phyloP scores from a whole-genome alignment of 1,140 invertebrate genomes.

The Pteromalus puparum region DNA sequence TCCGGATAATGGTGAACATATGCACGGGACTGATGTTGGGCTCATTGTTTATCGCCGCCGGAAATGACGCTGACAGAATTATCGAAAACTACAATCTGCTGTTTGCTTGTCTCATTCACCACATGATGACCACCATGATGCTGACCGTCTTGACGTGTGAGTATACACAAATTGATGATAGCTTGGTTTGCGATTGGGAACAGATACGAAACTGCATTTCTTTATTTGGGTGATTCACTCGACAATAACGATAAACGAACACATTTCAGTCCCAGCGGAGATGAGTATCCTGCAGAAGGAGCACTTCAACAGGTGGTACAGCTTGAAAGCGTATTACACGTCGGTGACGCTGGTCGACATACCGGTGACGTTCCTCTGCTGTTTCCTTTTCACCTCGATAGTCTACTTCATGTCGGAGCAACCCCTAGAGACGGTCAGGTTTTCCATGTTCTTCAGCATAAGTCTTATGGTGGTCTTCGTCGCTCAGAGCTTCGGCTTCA shows the following conservation, averaged over 20 bases:
- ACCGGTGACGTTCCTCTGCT: constrained; percentile 85
- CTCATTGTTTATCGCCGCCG: constrained; percentile 81
- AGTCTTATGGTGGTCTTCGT: constrained; percentile 89
- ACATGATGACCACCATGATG: constrained; percentile 92
- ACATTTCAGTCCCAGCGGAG: constrained; percentile 89
- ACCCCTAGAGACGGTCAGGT: constrained; percentile 84
- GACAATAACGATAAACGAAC: not conserved
- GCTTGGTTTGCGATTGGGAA: not conserved
- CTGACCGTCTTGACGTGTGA: constrained; percentile 88
- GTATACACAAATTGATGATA: constrained; percentile 59
- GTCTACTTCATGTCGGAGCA: constrained; percentile 92
- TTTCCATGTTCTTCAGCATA: constrained; percentile 88
- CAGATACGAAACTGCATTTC: no score
- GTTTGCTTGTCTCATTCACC: constrained; percentile 88
- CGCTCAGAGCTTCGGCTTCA: constrained; percentile 91
- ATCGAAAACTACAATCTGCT: constrained; percentile 89
- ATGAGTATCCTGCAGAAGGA: constrained; percentile 94
- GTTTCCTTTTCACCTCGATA: constrained; percentile 86
- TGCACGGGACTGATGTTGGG: constrained; percentile 85
- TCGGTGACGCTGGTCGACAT: constrained; percentile 90
- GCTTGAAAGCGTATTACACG: constrained; percentile 92
- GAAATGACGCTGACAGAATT: constrained; percentile 83
- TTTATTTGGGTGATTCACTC: not conserved
- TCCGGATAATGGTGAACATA: constrained; percentile 85
- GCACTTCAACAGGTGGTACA: constrained; percentile 98